These are phyloP conservation scores for Archocentrus centrarchus DNA, from an alignment of 2,113 vertebrate genomes.

Conservation along the genomic window DNA sequence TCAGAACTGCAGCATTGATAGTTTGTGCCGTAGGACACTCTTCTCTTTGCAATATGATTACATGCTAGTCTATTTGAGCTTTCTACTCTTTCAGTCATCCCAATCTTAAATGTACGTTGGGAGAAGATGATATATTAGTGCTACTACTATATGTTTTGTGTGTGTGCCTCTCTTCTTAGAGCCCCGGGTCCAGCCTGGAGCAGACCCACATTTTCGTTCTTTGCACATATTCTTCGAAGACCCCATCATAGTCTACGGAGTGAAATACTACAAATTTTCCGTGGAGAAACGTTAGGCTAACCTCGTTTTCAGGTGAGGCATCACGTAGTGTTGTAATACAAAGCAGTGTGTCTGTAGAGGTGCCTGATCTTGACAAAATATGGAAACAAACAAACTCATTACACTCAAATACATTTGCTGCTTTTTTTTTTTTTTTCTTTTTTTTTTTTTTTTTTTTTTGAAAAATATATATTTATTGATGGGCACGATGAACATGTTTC, in stretches of 20 bases:
- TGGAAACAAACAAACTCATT: neutral
- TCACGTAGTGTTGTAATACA: neutral
- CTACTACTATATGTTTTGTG: neutral
- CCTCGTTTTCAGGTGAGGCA: constrained; percentile 96
- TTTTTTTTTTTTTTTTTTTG: no score
- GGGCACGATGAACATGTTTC: neutral
- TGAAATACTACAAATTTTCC: constrained; percentile 99
- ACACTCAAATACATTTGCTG: neutral
- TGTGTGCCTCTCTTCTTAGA: constrained; percentile 70
- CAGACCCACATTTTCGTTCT: constrained; percentile 99
- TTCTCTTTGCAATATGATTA: constrained; percentile 10
- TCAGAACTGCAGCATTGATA: neutral
- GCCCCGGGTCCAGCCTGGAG: constrained; percentile 98
- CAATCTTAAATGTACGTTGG: neutral
- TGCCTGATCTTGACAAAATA: neutral
- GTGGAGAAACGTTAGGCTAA: constrained; percentile 97
- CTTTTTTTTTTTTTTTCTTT: neutral
- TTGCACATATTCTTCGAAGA: constrained; percentile 98
- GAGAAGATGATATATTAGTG: neutral
- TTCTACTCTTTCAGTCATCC: neutral
- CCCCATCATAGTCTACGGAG: constrained; percentile 99
- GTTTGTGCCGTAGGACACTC: neutral
- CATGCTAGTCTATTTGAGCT: neutral
- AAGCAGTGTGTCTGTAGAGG: neutral
- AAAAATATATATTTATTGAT: neutral